phyloP scores from a whole-genome alignment of 2,113 vertebrate genomes.

The Neogale vison region DNA sequence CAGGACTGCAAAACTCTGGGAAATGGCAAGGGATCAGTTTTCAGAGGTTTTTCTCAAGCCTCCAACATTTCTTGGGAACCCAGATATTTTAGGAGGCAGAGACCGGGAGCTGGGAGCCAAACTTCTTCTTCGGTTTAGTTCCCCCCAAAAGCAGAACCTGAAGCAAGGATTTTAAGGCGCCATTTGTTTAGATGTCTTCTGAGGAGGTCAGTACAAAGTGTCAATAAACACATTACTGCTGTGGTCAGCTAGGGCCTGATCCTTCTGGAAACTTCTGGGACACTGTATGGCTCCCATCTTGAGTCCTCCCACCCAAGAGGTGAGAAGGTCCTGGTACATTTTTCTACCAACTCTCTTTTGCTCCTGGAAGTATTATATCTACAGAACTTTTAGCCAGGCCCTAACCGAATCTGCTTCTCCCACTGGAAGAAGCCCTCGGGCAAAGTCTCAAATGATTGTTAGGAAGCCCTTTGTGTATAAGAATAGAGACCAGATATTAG shows the following conservation, averaged over 20 bases:
- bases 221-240: not conserved
- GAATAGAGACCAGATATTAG: not conserved
- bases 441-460: not conserved
- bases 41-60: not conserved
- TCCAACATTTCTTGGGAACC: not conserved
- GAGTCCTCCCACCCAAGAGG: not conserved
- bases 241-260: not conserved
- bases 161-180: not conserved
- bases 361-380: not conserved
- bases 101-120: not conserved
- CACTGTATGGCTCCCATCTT: not conserved
- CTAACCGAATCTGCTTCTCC: not conserved
- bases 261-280: not conserved
- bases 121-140: not conserved
- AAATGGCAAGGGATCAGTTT: not conserved
- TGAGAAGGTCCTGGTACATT: not conserved
- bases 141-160: not conserved
- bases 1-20: not conserved
- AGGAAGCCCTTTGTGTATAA: not conserved
- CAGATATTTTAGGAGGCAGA: not conserved
- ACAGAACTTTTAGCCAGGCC: not conserved
- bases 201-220: not conserved
- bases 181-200: not conserved
- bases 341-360: not conserved
- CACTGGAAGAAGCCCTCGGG: not conserved